Percentiles rank a stretch among this genome's conserved stretches.
Evolutionary conservation across 2,888 invertebrate genomes (phyloP).

Genomic region (Pegoplata infirma): DNA sequence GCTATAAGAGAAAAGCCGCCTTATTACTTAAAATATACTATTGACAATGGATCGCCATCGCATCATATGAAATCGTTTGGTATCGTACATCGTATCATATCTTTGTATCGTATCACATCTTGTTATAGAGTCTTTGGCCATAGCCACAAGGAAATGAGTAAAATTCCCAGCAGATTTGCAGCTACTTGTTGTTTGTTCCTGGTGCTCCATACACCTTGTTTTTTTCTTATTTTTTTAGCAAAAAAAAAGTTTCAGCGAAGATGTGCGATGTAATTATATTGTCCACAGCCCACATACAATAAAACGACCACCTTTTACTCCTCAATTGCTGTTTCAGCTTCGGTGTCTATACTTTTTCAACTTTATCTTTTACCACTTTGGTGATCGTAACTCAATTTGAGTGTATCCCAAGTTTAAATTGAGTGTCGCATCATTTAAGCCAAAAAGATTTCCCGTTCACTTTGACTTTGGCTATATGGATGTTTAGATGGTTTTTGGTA

Average conservation of each 20-base stretch:
- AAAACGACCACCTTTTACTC: slow-evolving; percentile 57
- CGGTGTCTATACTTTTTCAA: slow-evolving; percentile 24
- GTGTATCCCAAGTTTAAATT: slow-evolving; percentile 41
- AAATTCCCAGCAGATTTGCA: slow-evolving; percentile 64
- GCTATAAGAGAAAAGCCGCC: slow-evolving; percentile 42
- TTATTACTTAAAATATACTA: slow-evolving; percentile 51
- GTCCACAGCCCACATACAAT: slow-evolving; percentile 61
- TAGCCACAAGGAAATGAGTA: slow-evolving; percentile 48
- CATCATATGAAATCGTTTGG: slow-evolving; percentile 23
- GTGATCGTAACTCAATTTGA: slow-evolving; percentile 57
- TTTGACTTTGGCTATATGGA: background rate
- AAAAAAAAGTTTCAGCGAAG: slow-evolving; percentile 49
- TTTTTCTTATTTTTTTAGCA: slow-evolving; percentile 5
- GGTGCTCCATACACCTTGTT: slow-evolving; percentile 16
- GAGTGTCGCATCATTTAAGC: slow-evolving; percentile 58
- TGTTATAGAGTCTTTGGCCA: slow-evolving; percentile 41
- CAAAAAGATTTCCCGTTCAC: slow-evolving; percentile 28
- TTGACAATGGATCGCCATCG: slow-evolving; percentile 45
- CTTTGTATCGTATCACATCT: slow-evolving; percentile 45
- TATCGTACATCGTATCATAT: slow-evolving; percentile 40
- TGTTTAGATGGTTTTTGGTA: slow-evolving; percentile 15
- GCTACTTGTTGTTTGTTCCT: background rate
- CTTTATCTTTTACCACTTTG: slow-evolving; percentile 39
- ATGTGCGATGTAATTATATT: slow-evolving; percentile 67
- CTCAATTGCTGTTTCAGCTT: slow-evolving; percentile 6